Conservation (phyloP, 92 coral and sea anemone genomes). For the Siderastrea radians region DNA sequence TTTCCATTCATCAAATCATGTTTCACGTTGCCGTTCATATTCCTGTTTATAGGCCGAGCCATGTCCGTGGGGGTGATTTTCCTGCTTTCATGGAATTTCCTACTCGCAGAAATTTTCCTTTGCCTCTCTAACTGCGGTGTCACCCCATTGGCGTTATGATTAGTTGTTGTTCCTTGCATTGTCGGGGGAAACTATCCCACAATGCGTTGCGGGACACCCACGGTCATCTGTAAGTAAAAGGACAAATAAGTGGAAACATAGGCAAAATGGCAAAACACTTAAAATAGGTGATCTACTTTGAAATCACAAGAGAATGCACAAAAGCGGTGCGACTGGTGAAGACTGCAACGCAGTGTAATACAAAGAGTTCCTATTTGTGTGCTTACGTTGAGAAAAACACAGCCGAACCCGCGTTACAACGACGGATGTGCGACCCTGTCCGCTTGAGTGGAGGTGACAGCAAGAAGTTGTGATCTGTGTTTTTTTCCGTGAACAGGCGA, state of each 20-base stretch:
- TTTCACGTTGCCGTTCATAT: slow-evolving; percentile 30
- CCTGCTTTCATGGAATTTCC: slow-evolving; percentile 42
- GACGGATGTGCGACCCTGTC: no score
- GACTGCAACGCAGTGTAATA: not conserved
- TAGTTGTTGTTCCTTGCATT: slow-evolving; percentile 57
- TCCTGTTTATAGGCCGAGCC: slow-evolving; percentile 27
- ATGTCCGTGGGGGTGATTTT: slow-evolving; percentile 33
- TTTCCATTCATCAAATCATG: slow-evolving; percentile 32
- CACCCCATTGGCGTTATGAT: slow-evolving; percentile 78
- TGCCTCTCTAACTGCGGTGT: not conserved
- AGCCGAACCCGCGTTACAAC: not conserved
- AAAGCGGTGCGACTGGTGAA: not conserved
- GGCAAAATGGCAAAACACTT: not conserved
- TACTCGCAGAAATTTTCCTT: slow-evolving; percentile 10
- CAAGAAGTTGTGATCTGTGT: not conserved
- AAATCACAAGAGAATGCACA: not conserved
- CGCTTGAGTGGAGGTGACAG: no score
- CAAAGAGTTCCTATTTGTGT: not conserved
- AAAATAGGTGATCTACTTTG: not conserved
- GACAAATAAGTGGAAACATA: no score
- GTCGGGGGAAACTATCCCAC: slow-evolving; percentile 51
- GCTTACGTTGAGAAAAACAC: not conserved
- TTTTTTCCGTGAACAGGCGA: not conserved
- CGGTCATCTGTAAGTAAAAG: slow-evolving; percentile 43
- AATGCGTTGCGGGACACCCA: slow-evolving; percentile 34